Percentiles rank a stretch among this genome's conserved stretches.
Evolutionary conservation across 1,140 invertebrate species (phyloP).

Genomic region (Drosophila busckii): DNA sequence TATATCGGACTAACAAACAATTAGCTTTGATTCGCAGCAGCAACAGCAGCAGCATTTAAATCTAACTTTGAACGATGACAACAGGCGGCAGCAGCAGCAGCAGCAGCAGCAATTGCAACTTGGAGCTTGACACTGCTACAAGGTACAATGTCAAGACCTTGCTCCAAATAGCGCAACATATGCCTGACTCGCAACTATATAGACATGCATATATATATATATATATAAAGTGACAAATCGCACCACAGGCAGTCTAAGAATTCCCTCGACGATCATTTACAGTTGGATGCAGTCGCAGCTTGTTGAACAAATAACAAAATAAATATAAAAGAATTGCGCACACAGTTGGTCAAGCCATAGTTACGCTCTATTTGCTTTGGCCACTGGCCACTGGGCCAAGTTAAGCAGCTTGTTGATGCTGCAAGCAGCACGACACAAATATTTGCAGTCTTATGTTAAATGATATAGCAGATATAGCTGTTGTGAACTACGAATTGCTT

Average conservation of each 20-base stretch:
- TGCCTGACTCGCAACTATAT: slow-evolving; percentile 2
- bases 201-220: background rate
- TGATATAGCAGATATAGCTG: no score
- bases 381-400: no score
- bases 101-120: slow-evolving; percentile 1
- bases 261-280: slow-evolving; percentile 7
- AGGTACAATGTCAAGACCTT: slow-evolving; percentile 73
- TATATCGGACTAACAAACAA: slow-evolving; percentile 13
- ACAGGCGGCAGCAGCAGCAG: background rate
- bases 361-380: slow-evolving; percentile 59
- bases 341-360: slow-evolving; percentile 59
- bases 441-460: no score
- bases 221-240: background rate
- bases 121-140: slow-evolving; percentile 57
- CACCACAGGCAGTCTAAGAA: slow-evolving; percentile 4
- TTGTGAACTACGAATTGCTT: no score
- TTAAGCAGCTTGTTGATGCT: no score
- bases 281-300: slow-evolving; percentile 17
- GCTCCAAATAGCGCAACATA: slow-evolving; percentile 42
- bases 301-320: no score
- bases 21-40: slow-evolving; percentile 56
- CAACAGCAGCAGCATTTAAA: slow-evolving; percentile 4
- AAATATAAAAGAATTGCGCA: no score
- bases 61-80: no score
- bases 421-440: no score